Evolutionary conservation across 2,113 vertebrate species (phyloP).

Genomic region (Aleadryas rufinucha): DNA sequence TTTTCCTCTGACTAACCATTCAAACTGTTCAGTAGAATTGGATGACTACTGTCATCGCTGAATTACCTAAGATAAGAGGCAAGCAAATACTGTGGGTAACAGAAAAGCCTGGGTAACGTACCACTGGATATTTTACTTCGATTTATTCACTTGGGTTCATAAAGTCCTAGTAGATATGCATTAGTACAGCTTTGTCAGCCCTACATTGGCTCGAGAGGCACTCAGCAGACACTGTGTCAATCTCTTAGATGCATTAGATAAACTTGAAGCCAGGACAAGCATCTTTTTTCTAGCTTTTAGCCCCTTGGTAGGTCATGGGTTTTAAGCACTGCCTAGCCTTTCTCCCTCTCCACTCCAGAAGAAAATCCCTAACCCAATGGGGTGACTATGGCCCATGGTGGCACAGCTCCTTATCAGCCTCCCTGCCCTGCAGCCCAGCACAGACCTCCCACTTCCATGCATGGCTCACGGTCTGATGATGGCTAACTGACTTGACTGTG

Average conservation of each 20-base stretch:
- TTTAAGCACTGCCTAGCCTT: neutral
- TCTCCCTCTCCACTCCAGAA: neutral
- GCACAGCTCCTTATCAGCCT: neutral
- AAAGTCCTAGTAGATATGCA: neutral
- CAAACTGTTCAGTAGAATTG: neutral
- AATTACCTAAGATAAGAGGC: neutral
- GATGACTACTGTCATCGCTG: neutral
- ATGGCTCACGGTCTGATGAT: accelerated
- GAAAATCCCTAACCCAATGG: neutral
- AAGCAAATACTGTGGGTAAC: neutral
- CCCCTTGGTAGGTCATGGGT: neutral
- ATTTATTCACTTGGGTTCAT: neutral
- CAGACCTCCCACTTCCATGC: neutral
- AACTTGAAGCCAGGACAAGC: neutral
- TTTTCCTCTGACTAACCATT: neutral
- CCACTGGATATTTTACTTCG: neutral
- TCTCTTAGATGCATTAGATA: neutral
- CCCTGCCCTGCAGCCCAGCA: neutral
- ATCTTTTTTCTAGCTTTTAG: neutral
- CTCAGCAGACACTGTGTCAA: neutral
- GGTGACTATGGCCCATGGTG: accelerated
- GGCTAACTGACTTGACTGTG: too few relatives aligned
- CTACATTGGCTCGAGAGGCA: neutral
- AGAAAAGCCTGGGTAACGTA: neutral
- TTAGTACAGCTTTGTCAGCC: neutral